Base-by-base conservation (phyloP, 2,888 invertebrate genomes). In the Empis livida region DNA sequence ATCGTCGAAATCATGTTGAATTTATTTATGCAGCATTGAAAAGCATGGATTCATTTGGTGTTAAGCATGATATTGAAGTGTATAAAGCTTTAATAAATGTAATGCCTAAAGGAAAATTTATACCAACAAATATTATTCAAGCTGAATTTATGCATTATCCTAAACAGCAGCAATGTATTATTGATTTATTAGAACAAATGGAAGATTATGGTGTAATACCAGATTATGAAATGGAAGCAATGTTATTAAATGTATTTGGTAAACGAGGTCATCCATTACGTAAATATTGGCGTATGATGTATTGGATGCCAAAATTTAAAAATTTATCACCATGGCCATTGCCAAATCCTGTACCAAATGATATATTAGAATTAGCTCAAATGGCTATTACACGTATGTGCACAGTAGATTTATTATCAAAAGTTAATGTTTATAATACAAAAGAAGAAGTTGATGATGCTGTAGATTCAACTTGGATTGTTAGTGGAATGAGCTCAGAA, bases 291-390 rank as follows among this genome's bases (percentile, higher is more conserved):
- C 73, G 85, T 11, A 84, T 88, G 83, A 78, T 84, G 79, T 88
- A 88, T 59, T 88, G 87, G 88, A 82, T 86, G 82, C 94, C 96
- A 0, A 99, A 97, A 66, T 91, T 99, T 62, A 88, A 82, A 61
- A 82, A 94, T 62, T 66, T 85, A 1, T 88, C 87, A 47, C 95
- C 95, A 1, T 95, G 89, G 85, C 78, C 78, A 5, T 65, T 88
- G 46, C 92, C 91, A 0, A 75, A 79, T 44, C 77, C 81, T 1
- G 63, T 89, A n/a, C 92, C 95, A 0, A 72, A 75, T 53, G 86
- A 90, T 59, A 73, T 79, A 1, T 67, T 84, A 13, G 83, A 86
- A 59, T 65, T 95, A 43, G 94, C 94, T 0, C 78, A 78, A 61
- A 60, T 92, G 47, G 94, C 92, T 0, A 78, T 97, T 43, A 71